Conservation (phyloP, 2,113 vertebrate species). For the Chloropsis hardwickii region DNA sequence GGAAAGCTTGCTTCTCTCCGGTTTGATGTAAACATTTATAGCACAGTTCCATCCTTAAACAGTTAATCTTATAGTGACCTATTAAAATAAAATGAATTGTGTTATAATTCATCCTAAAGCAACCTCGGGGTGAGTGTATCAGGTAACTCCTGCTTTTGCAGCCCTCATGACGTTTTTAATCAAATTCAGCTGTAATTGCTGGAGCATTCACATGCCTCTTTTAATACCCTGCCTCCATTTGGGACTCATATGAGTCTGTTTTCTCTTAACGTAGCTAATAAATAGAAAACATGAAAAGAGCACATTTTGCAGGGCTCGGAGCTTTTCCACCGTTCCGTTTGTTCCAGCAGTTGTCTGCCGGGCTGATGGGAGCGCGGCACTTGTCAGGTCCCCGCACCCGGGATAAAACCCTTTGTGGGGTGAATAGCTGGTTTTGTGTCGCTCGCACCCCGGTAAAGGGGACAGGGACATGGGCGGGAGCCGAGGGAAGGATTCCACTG, state of each 20-base stretch:
- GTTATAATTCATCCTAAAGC: slow-evolving; percentile 71
- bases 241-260: slow-evolving; percentile 55
- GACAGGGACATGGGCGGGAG: not conserved
- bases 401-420: not conserved
- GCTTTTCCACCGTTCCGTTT: slow-evolving; percentile 27
- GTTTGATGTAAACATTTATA: slow-evolving; percentile 68
- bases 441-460: not conserved
- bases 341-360: not conserved
- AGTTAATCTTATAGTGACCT: slow-evolving; percentile 72
- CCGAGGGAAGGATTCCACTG: not conserved
- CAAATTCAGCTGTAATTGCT: slow-evolving; percentile 67
- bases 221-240: slow-evolving; percentile 57
- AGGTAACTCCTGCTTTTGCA: slow-evolving; percentile 59
- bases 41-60: slow-evolving; percentile 63
- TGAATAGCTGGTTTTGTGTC: not conserved
- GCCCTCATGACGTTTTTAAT: slow-evolving; percentile 63
- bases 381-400: not conserved
- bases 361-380: not conserved
- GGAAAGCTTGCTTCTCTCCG: slow-evolving; percentile 7
- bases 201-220: slow-evolving; percentile 56
- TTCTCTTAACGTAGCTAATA: slow-evolving; percentile 66
- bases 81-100: slow-evolving; percentile 73
- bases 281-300: slow-evolving; percentile 60
- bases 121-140: slow-evolving; percentile 65
- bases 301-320: not conserved